Percentiles rank a stretch among this genome's conserved stretches.
phyloP scores from a whole-genome alignment of 1,140 invertebrate genomes.

The Drosophila eugracilis region DNA sequence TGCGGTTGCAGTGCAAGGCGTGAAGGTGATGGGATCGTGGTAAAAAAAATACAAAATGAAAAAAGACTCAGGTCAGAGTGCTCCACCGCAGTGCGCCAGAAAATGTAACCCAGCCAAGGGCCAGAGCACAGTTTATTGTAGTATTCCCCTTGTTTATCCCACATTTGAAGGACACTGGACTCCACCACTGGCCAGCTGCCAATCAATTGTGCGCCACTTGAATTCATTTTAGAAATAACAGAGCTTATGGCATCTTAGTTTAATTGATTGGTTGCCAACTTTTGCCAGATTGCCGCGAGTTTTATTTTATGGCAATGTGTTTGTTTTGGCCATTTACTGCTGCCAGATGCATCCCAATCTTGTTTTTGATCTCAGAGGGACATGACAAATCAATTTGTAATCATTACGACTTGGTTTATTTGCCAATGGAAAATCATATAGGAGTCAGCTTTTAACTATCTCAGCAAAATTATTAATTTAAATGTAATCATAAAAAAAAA shows the following conservation, averaged over 20 bases:
- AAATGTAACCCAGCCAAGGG: constrained; percentile 26
- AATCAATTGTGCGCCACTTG: constrained; percentile 48
- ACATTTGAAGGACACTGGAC: constrained; percentile 1
- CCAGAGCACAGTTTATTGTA: constrained; percentile 28
- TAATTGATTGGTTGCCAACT: constrained; percentile 63
- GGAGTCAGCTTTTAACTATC: background rate
- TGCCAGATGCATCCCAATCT: constrained; percentile 47
- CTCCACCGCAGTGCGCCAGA: constrained; percentile 44
- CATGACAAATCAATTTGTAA: constrained; percentile 68
- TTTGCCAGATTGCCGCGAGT: constrained; percentile 67
- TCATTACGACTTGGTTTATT: constrained; percentile 55
- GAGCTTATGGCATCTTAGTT: constrained; percentile 66
- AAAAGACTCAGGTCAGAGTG: constrained; percentile 17
- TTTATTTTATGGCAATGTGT: constrained; percentile 65
- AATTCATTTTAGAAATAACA: constrained; percentile 49
- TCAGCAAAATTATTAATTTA: background rate
- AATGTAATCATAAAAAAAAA: constrained; percentile 23
- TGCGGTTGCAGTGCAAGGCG: constrained; percentile 37
- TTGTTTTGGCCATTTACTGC: constrained; percentile 37
- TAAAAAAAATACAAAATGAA: constrained; percentile 31
- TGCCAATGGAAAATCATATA: constrained; percentile 44
- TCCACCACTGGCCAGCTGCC: constrained; percentile 59
- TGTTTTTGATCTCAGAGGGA: constrained; percentile 8
- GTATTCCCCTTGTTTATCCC: constrained; percentile 2
- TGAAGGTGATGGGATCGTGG: constrained; percentile 10